Evolutionary conservation across 2,113 vertebrate genomes (phyloP).

Genomic region (Sterrhoptilus dennistouni): DNA sequence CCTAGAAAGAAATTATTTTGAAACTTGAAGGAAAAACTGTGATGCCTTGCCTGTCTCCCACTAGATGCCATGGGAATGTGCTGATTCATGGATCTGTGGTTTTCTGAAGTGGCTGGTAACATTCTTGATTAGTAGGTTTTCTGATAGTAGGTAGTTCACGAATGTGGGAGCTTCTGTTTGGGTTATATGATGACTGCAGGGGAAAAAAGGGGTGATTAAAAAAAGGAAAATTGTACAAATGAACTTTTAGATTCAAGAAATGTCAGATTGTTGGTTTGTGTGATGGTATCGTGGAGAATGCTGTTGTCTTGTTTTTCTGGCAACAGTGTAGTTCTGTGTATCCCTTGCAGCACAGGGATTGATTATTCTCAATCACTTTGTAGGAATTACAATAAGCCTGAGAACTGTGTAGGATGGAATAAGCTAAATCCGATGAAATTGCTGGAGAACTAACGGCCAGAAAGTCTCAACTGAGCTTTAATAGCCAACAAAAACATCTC

Average conservation of each 20-base stretch:
- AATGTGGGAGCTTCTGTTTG: neutral
- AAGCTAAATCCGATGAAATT: conserved; percentile 20
- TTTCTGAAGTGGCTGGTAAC: neutral
- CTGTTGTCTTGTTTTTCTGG: neutral
- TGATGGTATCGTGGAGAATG: neutral
- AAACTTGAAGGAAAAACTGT: neutral
- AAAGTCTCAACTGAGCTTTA: conserved; percentile 1
- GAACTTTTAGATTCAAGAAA: neutral
- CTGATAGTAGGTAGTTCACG: neutral
- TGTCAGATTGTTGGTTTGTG: neutral
- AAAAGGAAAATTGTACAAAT: neutral
- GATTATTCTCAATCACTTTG: neutral
- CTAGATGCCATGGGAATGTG: neutral
- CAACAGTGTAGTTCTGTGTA: neutral
- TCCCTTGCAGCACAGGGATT: neutral
- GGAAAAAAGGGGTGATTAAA: neutral
- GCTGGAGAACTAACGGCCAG: neutral
- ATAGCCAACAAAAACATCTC: conserved; percentile 32
- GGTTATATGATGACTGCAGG: neutral
- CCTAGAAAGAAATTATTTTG: neutral
- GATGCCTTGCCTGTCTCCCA: neutral
- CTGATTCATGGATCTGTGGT: fast-evolving
- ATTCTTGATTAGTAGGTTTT: neutral
- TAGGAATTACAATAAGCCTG: conserved; percentile 5
- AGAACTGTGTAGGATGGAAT: conserved; percentile 25